phyloP scores from a whole-genome alignment of 2,113 vertebrate genomes.

The Rhegmatorhina hoffmannsi region DNA sequence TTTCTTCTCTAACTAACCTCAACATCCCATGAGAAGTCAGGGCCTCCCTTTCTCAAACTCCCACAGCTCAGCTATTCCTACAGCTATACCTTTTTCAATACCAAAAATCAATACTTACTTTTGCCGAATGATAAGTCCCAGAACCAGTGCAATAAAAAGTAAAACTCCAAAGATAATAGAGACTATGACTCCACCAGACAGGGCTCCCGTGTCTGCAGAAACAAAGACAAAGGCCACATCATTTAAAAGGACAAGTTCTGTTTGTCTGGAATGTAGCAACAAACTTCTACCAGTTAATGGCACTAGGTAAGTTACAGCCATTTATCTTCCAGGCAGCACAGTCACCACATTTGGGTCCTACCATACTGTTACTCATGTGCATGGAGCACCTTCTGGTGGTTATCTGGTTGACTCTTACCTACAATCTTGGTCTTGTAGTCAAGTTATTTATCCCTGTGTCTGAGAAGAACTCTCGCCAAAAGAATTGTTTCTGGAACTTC shows the following conservation, averaged over 20 bases:
- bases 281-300: neutral
- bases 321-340: neutral
- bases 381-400: neutral
- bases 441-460: neutral
- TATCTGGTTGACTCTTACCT: neutral
- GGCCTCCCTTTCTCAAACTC: neutral
- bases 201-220: slow-evolving; percentile 59
- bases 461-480: neutral
- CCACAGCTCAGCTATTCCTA: neutral
- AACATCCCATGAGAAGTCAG: neutral
- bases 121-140: slow-evolving; percentile 57
- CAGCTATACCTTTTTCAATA: neutral
- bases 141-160: slow-evolving; percentile 59
- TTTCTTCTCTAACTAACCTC: neutral
- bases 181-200: slow-evolving; percentile 73
- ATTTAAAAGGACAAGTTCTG: neutral
- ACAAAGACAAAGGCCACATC: neutral
- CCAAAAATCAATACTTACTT: slow-evolving; percentile 61
- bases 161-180: slow-evolving; percentile 73
- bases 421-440: neutral
- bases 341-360: neutral
- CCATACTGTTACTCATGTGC: neutral
- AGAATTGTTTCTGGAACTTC: neutral
- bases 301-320: neutral
- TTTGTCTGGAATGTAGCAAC: neutral